Evolutionary conservation across 1,140 invertebrate genomes (phyloP).

Genomic region (Spodoptera litura): DNA sequence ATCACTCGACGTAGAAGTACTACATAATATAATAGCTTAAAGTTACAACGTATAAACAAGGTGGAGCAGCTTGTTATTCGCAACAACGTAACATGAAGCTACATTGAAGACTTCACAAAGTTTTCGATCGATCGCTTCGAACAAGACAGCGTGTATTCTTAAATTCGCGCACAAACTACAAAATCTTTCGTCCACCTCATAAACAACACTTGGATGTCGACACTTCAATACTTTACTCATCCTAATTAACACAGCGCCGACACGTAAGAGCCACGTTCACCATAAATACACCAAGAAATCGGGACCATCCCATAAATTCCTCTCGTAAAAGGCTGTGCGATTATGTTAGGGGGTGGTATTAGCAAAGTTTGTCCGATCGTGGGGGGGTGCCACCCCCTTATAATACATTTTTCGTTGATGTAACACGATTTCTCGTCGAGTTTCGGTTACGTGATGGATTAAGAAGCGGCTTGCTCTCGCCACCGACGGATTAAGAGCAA

Average conservation of each 20-base stretch:
- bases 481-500: slow-evolving; percentile 79
- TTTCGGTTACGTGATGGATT: slow-evolving; percentile 87
- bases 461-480: slow-evolving; percentile 80
- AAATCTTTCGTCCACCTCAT: slow-evolving; percentile 20
- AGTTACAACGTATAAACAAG: no score
- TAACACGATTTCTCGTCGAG: slow-evolving; percentile 87
- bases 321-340: slow-evolving; percentile 86
- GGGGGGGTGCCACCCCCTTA: slow-evolving; percentile 75
- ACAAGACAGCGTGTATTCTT: neutral
- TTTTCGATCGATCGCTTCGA: neutral
- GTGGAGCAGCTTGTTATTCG: slow-evolving; percentile 2
- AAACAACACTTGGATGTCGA: slow-evolving; percentile 50
- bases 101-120: neutral
- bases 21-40: no score
- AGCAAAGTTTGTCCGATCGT: slow-evolving; percentile 85
- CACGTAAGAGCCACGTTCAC: slow-evolving; percentile 80
- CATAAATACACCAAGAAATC: slow-evolving; percentile 85
- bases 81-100: slow-evolving; percentile 54
- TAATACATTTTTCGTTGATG: slow-evolving; percentile 87
- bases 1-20: no score
- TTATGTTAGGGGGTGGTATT: slow-evolving; percentile 86
- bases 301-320: slow-evolving; percentile 85
- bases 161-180: slow-evolving; percentile 4
- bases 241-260: slow-evolving; percentile 79
- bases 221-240: slow-evolving; percentile 66